Percentiles rank a stretch among this genome's conserved stretches.
Conservation (phyloP, 23 tunicate genomes). For the Halocynthia roretzi region DNA sequence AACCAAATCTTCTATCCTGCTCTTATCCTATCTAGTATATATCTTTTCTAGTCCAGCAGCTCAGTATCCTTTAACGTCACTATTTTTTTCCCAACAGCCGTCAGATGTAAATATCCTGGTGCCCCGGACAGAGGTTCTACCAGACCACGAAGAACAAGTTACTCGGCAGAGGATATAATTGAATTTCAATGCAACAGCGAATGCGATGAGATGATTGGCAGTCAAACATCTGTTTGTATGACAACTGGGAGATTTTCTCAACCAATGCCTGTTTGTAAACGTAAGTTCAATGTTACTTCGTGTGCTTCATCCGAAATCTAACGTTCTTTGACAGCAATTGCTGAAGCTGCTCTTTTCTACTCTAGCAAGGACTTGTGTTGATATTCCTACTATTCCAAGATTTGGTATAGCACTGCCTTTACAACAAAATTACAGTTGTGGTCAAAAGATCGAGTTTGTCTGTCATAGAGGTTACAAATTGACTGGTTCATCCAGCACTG, state of each 20-base stretch:
- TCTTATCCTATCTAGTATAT: no score
- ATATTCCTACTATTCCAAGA: conserved; percentile 6
- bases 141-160: conserved; percentile 13
- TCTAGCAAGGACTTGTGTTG: not conserved
- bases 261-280: conserved; percentile 28
- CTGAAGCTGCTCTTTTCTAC: no score
- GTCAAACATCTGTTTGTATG: conserved; percentile 21
- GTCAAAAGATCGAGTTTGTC: conserved; percentile 1
- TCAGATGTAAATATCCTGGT: conserved; percentile 12
- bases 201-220: conserved; percentile 22
- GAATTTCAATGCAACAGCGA: conserved; percentile 33
- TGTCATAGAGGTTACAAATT: conserved; percentile 1
- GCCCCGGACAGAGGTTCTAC: conserved; percentile 23
- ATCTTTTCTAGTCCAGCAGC: no score
- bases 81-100: not conserved
- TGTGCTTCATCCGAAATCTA: not conserved
- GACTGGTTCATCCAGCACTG: not conserved
- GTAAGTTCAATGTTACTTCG: conserved; percentile 13
- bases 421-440: conserved; percentile 18
- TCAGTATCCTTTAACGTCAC: no score
- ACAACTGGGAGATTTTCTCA: conserved; percentile 34
- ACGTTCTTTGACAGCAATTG: not conserved
- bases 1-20: no score
- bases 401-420: conserved; percentile 11
- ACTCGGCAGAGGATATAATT: conserved; percentile 20